phyloP scores from a whole-genome alignment of 2,113 vertebrate species.

The Tachuris rubrigastra region DNA sequence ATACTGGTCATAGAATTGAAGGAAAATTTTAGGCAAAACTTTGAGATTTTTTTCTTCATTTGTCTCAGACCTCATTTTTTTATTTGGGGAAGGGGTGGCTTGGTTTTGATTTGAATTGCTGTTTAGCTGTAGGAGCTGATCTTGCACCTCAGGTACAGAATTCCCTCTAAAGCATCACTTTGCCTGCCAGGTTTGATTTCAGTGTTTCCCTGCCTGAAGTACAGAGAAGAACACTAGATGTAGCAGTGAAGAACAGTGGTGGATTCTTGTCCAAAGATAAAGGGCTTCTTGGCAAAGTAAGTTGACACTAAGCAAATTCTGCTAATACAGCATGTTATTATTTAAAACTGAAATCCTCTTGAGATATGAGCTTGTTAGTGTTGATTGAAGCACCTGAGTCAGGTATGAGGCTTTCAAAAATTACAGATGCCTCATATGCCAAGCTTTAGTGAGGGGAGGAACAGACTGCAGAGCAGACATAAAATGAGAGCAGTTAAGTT shows the following conservation, averaged over 20 bases:
- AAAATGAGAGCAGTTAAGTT: background rate
- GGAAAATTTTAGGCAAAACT: background rate
- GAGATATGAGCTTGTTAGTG: background rate
- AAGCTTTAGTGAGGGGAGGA: background rate
- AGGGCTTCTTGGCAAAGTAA: conserved; percentile 94
- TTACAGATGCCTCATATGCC: background rate
- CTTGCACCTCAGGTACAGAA: background rate
- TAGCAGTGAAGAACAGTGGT: conserved; percentile 95
- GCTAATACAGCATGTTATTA: background rate
- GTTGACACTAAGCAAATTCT: background rate
- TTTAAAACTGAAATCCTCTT: background rate
- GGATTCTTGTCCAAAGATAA: conserved; percentile 94
- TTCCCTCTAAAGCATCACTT: background rate
- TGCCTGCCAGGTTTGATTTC: conserved; percentile 87
- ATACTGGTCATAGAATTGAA: background rate
- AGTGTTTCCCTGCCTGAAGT: conserved; percentile 88
- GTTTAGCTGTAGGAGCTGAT: background rate
- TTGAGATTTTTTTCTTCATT: background rate
- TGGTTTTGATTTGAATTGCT: background rate
- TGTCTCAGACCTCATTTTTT: background rate
- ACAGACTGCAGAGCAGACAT: background rate
- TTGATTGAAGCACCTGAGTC: background rate
- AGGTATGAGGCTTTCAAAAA: background rate
- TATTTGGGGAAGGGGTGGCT: background rate
- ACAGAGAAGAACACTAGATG: conserved; percentile 88